Conservation (phyloP, 1,140 invertebrate species). For the Drosophila bocki region DNA sequence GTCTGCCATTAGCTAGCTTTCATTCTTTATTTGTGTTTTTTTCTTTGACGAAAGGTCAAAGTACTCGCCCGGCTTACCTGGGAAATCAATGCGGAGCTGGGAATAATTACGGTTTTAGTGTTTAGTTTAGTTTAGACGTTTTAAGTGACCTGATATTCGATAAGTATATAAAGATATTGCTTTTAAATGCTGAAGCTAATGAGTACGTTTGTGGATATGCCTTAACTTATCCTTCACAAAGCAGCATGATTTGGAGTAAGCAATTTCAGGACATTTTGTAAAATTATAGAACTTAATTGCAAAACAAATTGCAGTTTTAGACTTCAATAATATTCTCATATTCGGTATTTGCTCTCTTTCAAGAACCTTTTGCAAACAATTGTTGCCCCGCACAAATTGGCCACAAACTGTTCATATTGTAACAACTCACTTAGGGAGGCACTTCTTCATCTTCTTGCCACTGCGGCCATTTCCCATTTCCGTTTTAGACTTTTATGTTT, state of each 20-base stretch:
- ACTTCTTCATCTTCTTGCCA: conserved; percentile 12
- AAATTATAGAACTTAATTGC: background rate
- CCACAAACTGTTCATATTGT: conserved; percentile 72
- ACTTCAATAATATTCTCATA: background rate
- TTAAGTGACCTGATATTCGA: background rate
- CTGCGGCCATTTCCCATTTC: conserved; percentile 62
- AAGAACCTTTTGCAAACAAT: conserved; percentile 30
- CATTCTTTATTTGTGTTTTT: conserved; percentile 4
- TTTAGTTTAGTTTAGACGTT: no score
- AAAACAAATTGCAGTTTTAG: background rate
- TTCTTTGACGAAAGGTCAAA: conserved; percentile 6
- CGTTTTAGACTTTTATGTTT: conserved; percentile 72
- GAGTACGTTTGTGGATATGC: no score
- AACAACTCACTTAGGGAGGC: conserved; percentile 49
- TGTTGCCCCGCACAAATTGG: conserved; percentile 27
- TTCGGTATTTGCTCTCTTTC: conserved; percentile 4
- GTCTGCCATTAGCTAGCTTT: conserved; percentile 13
- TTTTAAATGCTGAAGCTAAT: no score
- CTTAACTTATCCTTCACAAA: no score
- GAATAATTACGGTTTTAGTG: conserved; percentile 10
- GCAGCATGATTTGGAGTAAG: no score
- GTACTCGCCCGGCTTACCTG: background rate
- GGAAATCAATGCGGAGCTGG: conserved; percentile 15
- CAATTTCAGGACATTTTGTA: no score
- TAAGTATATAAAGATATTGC: no score